These are phyloP conservation scores for Drosophila mettleri DNA, from an alignment of 2,888 invertebrate genomes.

Conservation along the genomic window DNA sequence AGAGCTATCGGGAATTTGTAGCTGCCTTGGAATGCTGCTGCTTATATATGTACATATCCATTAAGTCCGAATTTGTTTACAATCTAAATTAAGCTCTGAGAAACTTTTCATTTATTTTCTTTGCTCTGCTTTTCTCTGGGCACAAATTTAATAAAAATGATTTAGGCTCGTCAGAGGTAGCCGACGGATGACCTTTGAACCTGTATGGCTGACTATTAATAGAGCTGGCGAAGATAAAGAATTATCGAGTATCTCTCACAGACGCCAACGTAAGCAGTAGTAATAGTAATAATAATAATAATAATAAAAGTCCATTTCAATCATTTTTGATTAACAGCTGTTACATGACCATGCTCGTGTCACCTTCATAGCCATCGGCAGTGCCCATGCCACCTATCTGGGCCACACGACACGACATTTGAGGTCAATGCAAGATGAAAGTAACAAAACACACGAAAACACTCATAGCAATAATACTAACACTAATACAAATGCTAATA, in stretches of 20 bases:
- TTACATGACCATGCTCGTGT: conserved; percentile 38
- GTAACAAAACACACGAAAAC: conserved; percentile 3
- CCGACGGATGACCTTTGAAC: conserved; percentile 5
- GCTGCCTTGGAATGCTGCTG: background rate
- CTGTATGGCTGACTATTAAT: background rate
- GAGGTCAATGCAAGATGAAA: conserved; percentile 61
- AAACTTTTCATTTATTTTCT: background rate
- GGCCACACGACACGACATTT: conserved; percentile 44
- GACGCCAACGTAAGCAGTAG: background rate
- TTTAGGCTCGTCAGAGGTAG: conserved; percentile 1
- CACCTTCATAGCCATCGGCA: conserved; percentile 16
- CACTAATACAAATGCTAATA: background rate
- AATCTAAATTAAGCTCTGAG: background rate
- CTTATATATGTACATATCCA: background rate
- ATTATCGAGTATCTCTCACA: background rate
- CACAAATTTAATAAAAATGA: conserved; percentile 1
- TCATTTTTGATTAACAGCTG: conserved; percentile 40
- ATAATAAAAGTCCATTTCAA: conserved; percentile 12
- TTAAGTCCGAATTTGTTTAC: background rate
- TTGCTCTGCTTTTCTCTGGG: background rate
- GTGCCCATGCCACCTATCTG: conserved; percentile 21
- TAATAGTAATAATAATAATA: no score
- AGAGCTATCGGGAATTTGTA: background rate
- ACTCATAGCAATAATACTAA: background rate
- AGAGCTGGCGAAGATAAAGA: background rate